Base-by-base conservation (phyloP, 2,113 vertebrate species). In the Microcebus jonahi region DNA sequence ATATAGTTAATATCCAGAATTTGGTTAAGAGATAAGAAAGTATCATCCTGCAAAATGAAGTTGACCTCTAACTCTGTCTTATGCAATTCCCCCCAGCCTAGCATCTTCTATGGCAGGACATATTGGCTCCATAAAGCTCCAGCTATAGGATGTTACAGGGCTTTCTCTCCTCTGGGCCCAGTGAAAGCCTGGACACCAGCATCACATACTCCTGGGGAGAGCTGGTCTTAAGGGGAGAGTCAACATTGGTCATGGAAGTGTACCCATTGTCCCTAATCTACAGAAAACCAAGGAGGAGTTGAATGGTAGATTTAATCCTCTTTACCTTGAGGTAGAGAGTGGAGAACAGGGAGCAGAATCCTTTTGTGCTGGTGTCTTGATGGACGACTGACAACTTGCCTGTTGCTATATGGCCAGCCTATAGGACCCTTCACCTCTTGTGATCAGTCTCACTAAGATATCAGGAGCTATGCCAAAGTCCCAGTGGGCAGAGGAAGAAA, bases 21-120 rank as follows among this genome's bases (percentile, higher is more conserved):
- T 94, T 91, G n/a, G 14, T 36, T 84, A 79, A 84, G 63, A 79
- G 15, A 39, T 68, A 57, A 92, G 48, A 82, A 90, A 73, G 87
- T 77, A 11, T 42, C 45, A 79, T 29, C 71, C 45, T 50, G 17
- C 59, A 63, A 91, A 83, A 91, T 10, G 15, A 89, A 93, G 27
- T 75, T 97, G 63, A 23, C n/a, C 25, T 90, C 42, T 82, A 70
- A 61, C 50, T 90, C 73, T 59, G 9, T 88, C 76, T 93, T 88
- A n/a, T 14, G 18, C 8, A 89, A 61, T 93, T 77, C 8, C 18
- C 18, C 31, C 57, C 8, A 90, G 11, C 31, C 53, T 77, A 85
- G 18, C 13, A 84, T n/a, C 25, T 39, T 67, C 29, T 59, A 6
- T 5, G 23, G 10, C 27, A 53, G 34, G 7, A 29, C 4, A 31